Percentiles rank a stretch among this genome's conserved stretches.
These are phyloP conservation scores for Phalangium opilio DNA, from an alignment of 2,888 invertebrate species.

Conservation along the genomic window DNA sequence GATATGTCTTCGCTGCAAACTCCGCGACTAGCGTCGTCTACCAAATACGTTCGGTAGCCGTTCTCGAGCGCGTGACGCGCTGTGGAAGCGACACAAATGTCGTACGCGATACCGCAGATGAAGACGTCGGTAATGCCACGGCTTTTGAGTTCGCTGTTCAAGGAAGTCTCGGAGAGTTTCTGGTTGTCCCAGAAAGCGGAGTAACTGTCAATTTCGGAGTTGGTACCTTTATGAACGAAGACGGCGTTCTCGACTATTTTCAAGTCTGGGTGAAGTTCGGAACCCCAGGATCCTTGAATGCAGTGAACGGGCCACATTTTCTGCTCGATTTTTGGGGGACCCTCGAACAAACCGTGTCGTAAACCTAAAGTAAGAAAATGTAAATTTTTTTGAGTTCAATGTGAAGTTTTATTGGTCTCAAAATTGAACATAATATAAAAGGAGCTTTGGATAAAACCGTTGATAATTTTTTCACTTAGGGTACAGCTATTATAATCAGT, in stretches of 20 bases:
- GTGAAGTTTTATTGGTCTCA: too few relatives aligned
- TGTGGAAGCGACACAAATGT: conserved; percentile 64
- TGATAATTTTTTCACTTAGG: too few relatives aligned
- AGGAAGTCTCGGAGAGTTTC: conserved; percentile 68
- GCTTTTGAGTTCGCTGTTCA: conserved; percentile 60
- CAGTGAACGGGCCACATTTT: conserved; percentile 92
- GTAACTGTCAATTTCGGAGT: conserved; percentile 90
- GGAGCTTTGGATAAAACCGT: too few relatives aligned
- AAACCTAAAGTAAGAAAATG: too few relatives aligned
- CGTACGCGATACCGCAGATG: conserved; percentile 86
- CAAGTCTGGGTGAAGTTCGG: conserved; percentile 75
- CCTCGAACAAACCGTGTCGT: conserved; percentile 86
- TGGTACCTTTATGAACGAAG: conserved; percentile 77
- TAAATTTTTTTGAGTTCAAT: too few relatives aligned
- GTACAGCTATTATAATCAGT: too few relatives aligned
- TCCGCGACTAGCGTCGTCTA: conserved; percentile 82
- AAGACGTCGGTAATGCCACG: conserved; percentile 78
- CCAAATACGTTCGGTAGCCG: conserved; percentile 71
- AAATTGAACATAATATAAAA: too few relatives aligned
- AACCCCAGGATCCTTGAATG: conserved; percentile 88
- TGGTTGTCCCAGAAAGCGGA: conserved; percentile 98
- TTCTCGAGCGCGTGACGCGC: conserved; percentile 45
- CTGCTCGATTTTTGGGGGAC: conserved; percentile 57
- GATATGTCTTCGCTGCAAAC: conserved; percentile 72
- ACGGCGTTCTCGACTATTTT: conserved; percentile 52